Evolutionary conservation across 2,888 invertebrate genomes (phyloP).

Genomic region (Hyles lineata): DNA sequence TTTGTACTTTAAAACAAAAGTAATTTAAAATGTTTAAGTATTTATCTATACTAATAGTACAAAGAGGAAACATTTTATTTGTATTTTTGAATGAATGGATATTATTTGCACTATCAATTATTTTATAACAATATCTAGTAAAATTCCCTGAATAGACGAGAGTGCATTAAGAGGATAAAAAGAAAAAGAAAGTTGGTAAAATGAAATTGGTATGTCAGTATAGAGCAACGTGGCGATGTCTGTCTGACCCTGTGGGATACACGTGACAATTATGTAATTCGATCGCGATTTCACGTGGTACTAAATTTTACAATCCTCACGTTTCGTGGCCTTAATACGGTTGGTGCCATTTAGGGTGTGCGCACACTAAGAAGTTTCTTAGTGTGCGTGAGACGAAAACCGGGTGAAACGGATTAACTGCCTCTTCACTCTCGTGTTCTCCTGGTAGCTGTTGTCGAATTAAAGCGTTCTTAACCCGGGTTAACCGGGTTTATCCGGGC

Average conservation of each 20-base stretch:
- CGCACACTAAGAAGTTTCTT: not conserved
- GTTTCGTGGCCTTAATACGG: slow-evolving; percentile 2
- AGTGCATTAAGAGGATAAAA: too few species aligned
- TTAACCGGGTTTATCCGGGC: slow-evolving; percentile 72
- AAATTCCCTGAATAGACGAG: too few species aligned
- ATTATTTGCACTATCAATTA: too few species aligned
- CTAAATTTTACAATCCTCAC: too few species aligned
- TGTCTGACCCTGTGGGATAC: too few species aligned
- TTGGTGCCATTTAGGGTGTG: slow-evolving; percentile 5
- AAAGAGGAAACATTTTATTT: too few species aligned
- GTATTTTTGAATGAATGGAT: too few species aligned
- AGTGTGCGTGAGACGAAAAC: slow-evolving; percentile 30
- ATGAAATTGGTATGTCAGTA: too few species aligned
- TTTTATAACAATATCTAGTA: too few species aligned
- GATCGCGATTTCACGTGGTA: not conserved
- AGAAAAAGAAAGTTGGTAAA: too few species aligned
- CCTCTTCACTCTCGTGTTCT: slow-evolving; percentile 55
- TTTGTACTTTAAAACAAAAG: not conserved
- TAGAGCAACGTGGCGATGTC: too few species aligned
- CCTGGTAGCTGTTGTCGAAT: slow-evolving; percentile 74
- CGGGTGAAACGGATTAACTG: slow-evolving; percentile 62
- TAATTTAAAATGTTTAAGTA: not conserved
- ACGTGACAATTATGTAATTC: not conserved
- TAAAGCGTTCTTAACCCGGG: slow-evolving; percentile 76
- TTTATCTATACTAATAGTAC: too few species aligned